phyloP scores from a whole-genome alignment of 2,888 invertebrate species.

The Nomada ferruginata region DNA sequence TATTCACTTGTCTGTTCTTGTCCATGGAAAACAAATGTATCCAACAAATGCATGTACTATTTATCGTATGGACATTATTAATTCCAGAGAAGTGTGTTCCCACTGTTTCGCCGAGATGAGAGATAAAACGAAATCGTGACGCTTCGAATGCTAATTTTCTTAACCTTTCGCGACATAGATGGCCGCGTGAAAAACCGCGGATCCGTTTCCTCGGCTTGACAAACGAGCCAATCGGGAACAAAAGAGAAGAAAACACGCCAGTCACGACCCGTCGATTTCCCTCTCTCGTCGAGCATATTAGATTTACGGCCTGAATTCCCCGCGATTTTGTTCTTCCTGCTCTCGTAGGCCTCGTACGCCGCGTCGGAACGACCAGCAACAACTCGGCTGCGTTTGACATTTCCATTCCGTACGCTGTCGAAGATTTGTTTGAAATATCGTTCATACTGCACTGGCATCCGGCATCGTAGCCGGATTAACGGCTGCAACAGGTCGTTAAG shows the following conservation, averaged over 20 bases:
- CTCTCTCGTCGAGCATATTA: slow-evolving; percentile 34
- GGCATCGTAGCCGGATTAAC: slow-evolving; percentile 67
- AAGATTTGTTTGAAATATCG: slow-evolving; percentile 71
- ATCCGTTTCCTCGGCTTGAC: slow-evolving; percentile 57
- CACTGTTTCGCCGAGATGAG: slow-evolving; percentile 28
- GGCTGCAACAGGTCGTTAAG: slow-evolving; percentile 72
- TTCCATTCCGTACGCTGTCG: slow-evolving; percentile 73
- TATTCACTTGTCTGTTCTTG: slow-evolving; percentile 29
- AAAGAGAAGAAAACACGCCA: slow-evolving; percentile 52
- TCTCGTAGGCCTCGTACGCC: slow-evolving; percentile 43
- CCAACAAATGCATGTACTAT: neutral
- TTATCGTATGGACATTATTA: slow-evolving; percentile 24
- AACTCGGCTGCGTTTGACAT: slow-evolving; percentile 74
- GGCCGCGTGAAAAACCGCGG: slow-evolving; percentile 30
- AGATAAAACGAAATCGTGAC: slow-evolving; percentile 48
- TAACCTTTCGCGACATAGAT: slow-evolving; percentile 34
- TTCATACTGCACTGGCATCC: slow-evolving; percentile 56
- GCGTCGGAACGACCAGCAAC: slow-evolving; percentile 40
- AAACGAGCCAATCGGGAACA: slow-evolving; percentile 58
- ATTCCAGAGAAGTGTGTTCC: slow-evolving; percentile 15
- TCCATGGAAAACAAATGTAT: slow-evolving; percentile 31
- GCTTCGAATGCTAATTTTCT: slow-evolving; percentile 48
- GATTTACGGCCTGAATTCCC: slow-evolving; percentile 58
- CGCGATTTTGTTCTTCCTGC: slow-evolving; percentile 60
- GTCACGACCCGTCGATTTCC: slow-evolving; percentile 66